phyloP scores from a whole-genome alignment of 2,888 invertebrate species.

The Eugnorisma glareosa region DNA sequence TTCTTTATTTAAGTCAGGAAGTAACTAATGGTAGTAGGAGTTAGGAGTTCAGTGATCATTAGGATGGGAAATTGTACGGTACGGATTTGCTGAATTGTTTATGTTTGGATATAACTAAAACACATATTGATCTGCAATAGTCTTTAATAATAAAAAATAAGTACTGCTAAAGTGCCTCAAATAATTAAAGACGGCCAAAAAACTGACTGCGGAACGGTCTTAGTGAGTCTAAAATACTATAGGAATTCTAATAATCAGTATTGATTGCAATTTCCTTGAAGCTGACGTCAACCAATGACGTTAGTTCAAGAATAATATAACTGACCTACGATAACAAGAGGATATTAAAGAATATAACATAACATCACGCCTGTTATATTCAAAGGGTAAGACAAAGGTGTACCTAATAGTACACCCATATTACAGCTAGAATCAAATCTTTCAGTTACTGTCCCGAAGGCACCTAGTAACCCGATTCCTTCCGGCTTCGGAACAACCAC shows the following conservation, averaged over 20 bases:
- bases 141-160: background rate
- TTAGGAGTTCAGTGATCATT: conserved; percentile 5
- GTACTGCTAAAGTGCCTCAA: background rate
- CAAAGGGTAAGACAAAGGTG: background rate
- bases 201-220: background rate
- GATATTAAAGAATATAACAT: background rate
- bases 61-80: background rate
- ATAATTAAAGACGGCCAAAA: background rate
- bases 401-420: background rate
- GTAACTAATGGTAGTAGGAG: conserved; percentile 25
- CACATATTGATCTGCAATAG: background rate
- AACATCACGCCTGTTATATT: background rate
- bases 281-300: background rate
- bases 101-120: background rate
- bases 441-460: background rate
- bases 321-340: background rate
- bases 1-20: conserved; percentile 48
- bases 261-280: background rate
- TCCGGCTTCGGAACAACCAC: background rate
- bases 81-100: background rate
- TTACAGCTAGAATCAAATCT: background rate
- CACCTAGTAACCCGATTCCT: background rate
- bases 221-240: background rate
- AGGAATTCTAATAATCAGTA: background rate
- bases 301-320: background rate